Evolutionary conservation across 2,797 vertebrate species (phyloP).

Genomic region (Cuculus canorus): DNA sequence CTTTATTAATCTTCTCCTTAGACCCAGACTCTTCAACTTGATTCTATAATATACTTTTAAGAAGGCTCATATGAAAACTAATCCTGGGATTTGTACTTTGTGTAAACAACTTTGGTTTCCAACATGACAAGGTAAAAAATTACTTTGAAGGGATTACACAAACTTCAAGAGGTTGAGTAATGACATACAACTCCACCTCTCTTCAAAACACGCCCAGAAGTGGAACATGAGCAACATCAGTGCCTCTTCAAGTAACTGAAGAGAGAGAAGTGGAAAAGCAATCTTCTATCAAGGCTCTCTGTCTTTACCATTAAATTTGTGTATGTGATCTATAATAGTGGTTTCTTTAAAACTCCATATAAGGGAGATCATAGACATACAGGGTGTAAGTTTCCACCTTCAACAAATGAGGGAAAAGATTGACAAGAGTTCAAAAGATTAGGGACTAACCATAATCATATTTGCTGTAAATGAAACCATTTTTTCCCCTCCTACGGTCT

Average conservation of each 20-base stretch:
- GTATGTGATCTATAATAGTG: not conserved
- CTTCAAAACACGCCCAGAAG: slow-evolving; percentile 22
- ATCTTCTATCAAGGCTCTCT: not conserved
- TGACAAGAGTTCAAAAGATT: not conserved
- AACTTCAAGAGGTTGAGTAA: slow-evolving; percentile 40
- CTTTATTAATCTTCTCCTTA: slow-evolving; percentile 48
- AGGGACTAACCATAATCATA: not conserved
- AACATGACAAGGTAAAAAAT: slow-evolving; percentile 43
- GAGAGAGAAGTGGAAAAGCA: not conserved
- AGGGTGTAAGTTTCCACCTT: not conserved
- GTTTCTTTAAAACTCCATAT: not conserved
- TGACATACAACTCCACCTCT: slow-evolving; percentile 23
- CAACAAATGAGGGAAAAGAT: not conserved
- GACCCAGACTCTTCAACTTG: slow-evolving; percentile 20
- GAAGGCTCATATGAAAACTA: slow-evolving; percentile 41
- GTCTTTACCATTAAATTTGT: not conserved
- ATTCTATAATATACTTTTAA: slow-evolving; percentile 47
- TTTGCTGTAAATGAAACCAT: not conserved
- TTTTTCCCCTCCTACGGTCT: not conserved
- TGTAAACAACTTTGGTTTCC: slow-evolving; percentile 51
- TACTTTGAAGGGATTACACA: slow-evolving; percentile 47
- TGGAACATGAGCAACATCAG: not conserved
- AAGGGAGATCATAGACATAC: not conserved
- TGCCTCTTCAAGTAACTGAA: not conserved
- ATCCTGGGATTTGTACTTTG: slow-evolving; percentile 31